Percentiles rank a stretch among this genome's conserved stretches.
These are phyloP conservation scores for Callorhinus ursinus DNA, from an alignment of 2,113 vertebrate genomes.

Conservation along the genomic window DNA sequence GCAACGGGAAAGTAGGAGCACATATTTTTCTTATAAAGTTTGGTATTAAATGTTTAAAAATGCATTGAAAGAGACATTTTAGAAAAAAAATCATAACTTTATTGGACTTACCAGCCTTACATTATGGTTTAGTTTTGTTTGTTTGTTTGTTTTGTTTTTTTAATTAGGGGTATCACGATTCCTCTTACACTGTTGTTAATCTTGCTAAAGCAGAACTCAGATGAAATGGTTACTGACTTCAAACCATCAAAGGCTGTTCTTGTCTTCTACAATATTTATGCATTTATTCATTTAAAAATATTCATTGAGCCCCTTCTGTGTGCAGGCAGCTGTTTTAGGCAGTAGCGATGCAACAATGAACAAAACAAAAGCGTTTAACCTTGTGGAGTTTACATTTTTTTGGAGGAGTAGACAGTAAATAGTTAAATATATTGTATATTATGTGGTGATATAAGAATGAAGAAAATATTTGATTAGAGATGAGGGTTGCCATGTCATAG, in stretches of 20 bases:
- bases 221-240: not conserved
- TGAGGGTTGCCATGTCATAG: not conserved
- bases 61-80: not conserved
- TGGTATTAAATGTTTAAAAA: not conserved
- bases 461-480: not conserved
- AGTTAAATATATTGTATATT: not conserved
- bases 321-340: not conserved
- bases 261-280: not conserved
- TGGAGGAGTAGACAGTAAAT: not conserved
- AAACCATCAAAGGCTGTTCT: not conserved
- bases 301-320: not conserved
- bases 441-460: not conserved
- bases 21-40: not conserved
- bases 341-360: not conserved
- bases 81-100: not conserved
- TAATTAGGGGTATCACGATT: not conserved
- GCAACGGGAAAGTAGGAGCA: not conserved
- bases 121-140: not conserved
- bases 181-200: not conserved
- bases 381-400: not conserved
- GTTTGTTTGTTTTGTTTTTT: too few relatives aligned
- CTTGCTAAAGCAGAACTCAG: not conserved
- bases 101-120: not conserved
- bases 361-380: not conserved
- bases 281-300: not conserved